These are phyloP conservation scores for Panopea generosa DNA, from an alignment of 2,888 invertebrate species.

Conservation along the genomic window DNA sequence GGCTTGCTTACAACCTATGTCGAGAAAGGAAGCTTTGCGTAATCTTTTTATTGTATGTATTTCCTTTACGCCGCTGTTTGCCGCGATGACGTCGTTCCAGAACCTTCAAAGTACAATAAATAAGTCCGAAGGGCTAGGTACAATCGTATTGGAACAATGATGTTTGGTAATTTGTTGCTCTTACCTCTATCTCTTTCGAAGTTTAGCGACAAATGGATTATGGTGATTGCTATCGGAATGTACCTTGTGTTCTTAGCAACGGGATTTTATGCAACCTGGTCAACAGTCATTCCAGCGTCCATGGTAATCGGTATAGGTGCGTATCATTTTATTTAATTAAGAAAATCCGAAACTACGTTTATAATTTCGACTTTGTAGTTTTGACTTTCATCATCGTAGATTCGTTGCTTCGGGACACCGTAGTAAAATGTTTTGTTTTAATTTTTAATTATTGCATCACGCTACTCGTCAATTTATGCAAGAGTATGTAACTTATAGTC, in stretches of 20 bases:
- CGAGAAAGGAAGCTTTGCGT: too few species aligned
- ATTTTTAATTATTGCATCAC: too few species aligned
- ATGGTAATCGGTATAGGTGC: conserved; percentile 78
- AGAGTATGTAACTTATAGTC: too few species aligned
- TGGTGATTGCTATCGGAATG: conserved; percentile 73
- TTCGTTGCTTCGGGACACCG: too few species aligned
- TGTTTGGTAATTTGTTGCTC: conserved; percentile 76
- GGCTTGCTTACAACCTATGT: too few species aligned
- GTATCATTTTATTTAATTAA: too few species aligned
- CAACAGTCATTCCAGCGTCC: conserved; percentile 77
- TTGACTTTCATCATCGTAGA: too few species aligned
- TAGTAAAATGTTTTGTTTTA: too few species aligned
- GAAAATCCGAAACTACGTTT: too few species aligned
- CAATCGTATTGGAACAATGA: conserved; percentile 78
- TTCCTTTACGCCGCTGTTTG: conserved; percentile 78
- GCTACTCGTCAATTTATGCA: too few species aligned
- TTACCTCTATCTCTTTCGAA: conserved; percentile 76
- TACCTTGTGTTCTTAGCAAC: conserved; percentile 77
- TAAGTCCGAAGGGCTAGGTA: conserved; percentile 74
- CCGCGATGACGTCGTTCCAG: conserved; percentile 80
- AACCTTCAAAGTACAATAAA: conserved; percentile 81
- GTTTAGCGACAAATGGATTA: conserved; percentile 75
- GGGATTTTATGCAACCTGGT: conserved; percentile 79
- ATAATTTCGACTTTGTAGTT: too few species aligned
- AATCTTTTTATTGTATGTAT: too few species aligned